These are phyloP conservation scores for Cristatella mucedo DNA, from an alignment of 2,888 invertebrate species.

Conservation along the genomic window DNA sequence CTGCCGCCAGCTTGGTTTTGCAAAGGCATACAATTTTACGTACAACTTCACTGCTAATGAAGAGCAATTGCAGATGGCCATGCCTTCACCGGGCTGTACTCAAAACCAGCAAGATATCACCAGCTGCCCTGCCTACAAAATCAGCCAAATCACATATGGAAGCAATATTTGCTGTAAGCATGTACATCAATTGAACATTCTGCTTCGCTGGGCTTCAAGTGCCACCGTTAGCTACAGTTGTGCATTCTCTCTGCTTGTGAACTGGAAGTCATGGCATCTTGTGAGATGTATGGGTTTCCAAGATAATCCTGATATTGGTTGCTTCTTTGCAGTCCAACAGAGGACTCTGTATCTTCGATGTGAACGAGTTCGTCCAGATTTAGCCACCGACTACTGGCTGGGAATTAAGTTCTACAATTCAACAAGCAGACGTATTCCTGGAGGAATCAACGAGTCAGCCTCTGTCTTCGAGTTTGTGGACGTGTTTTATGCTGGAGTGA, in stretches of 20 bases:
- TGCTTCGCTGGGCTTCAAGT: too few species aligned
- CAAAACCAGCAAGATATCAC: slow-evolving; percentile 62
- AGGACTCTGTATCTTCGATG: slow-evolving; percentile 79
- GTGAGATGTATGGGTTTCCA: slow-evolving; percentile 7
- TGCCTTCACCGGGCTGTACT: slow-evolving; percentile 4
- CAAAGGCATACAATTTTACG: slow-evolving; percentile 27
- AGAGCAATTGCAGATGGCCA: slow-evolving; percentile 3
- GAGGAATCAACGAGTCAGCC: slow-evolving; percentile 55
- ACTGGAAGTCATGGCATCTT: too few species aligned
- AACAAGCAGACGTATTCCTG: neutral
- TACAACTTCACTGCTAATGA: slow-evolving; percentile 8
- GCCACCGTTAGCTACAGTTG: too few species aligned
- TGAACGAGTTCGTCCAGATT: slow-evolving; percentile 43
- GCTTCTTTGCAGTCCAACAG: slow-evolving; percentile 55
- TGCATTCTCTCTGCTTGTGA: too few species aligned
- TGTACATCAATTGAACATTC: neutral
- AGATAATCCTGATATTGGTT: slow-evolving; percentile 12
- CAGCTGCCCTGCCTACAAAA: too few species aligned
- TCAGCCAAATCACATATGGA: too few species aligned
- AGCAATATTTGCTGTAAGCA: slow-evolving; percentile 6
- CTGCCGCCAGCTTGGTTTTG: slow-evolving; percentile 83
- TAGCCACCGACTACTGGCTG: slow-evolving; percentile 57
- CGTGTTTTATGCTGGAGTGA: slow-evolving; percentile 44
- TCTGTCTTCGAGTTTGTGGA: slow-evolving; percentile 64
- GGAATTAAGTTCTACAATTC: slow-evolving; percentile 76